Evolutionary conservation across 2,113 vertebrate genomes (phyloP).

Genomic region (Oxygymnocypris stewartii): DNA sequence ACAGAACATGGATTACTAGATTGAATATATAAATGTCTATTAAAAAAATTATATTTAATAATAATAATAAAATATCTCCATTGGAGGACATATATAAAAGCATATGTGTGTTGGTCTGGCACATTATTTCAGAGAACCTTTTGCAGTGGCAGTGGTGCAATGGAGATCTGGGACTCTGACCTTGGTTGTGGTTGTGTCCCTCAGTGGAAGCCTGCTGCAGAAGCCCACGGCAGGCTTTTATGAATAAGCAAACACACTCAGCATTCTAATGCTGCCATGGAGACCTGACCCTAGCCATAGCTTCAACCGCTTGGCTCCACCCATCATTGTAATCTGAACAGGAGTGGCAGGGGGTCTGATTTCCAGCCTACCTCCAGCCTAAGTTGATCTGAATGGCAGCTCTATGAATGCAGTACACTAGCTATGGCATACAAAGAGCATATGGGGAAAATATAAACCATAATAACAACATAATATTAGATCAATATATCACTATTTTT

Average conservation of each 20-base stretch:
- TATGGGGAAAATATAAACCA: background rate
- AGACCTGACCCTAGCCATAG: constrained; percentile 47
- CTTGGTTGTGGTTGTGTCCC: constrained; percentile 50
- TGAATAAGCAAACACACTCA: constrained; percentile 56
- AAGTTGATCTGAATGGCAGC: background rate
- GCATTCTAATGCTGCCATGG: constrained; percentile 55
- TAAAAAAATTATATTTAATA: background rate
- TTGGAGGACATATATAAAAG: background rate
- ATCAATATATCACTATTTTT: background rate
- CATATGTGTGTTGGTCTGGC: constrained; percentile 20
- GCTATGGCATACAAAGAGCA: background rate
- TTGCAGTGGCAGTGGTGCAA: constrained; percentile 34
- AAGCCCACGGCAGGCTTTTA: constrained; percentile 41
- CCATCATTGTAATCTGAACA: background rate
- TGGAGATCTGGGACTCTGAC: constrained; percentile 46
- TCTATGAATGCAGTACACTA: background rate
- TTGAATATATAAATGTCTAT: background rate
- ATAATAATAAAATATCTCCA: background rate
- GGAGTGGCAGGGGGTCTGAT: background rate
- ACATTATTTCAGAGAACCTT: constrained; percentile 27
- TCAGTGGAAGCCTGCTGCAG: constrained; percentile 46
- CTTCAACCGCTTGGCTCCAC: constrained; percentile 25
- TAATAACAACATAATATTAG: background rate
- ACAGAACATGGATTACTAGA: constrained; percentile 2
- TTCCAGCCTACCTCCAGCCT: background rate